Conservation (phyloP, 2,113 vertebrate genomes). For the Tragelaphus strepsiceros region DNA sequence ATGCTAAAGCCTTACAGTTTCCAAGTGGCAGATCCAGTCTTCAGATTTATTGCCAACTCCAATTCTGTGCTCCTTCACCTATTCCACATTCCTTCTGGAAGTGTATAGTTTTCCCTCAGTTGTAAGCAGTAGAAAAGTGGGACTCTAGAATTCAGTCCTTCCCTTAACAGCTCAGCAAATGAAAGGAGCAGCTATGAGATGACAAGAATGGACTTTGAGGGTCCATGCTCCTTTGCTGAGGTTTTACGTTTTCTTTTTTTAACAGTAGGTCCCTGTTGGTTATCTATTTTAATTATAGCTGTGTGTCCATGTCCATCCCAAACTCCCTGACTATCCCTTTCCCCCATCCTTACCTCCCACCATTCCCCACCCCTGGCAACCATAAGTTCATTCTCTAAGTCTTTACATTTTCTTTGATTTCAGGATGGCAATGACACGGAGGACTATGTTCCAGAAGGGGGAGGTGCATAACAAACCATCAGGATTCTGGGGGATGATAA, state of each 20-base stretch:
- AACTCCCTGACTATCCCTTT: neutral
- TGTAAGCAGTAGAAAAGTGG: neutral
- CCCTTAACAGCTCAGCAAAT: neutral
- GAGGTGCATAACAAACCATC: constrained; percentile 94
- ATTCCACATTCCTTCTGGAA: neutral
- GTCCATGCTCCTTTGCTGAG: neutral
- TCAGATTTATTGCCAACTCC: neutral
- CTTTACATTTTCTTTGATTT: constrained; percentile 62
- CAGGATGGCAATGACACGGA: constrained; percentile 96
- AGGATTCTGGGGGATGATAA: constrained; percentile 98
- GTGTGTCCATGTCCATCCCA: neutral
- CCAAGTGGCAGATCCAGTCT: neutral
- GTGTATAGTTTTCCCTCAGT: neutral
- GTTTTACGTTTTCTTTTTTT: neutral
- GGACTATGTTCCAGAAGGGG: constrained; percentile 96
- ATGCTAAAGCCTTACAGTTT: neutral
- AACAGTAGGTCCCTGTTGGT: neutral
- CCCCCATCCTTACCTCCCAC: neutral
- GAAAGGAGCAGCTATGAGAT: neutral
- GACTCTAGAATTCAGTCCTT: neutral
- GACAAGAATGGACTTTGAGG: neutral
- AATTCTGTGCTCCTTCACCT: neutral
- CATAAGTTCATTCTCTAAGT: neutral
- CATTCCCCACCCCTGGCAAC: neutral
- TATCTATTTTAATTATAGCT: neutral